Evolutionary conservation across 1,140 invertebrate genomes (phyloP).

Genomic region (Wiebesia pumilae): DNA sequence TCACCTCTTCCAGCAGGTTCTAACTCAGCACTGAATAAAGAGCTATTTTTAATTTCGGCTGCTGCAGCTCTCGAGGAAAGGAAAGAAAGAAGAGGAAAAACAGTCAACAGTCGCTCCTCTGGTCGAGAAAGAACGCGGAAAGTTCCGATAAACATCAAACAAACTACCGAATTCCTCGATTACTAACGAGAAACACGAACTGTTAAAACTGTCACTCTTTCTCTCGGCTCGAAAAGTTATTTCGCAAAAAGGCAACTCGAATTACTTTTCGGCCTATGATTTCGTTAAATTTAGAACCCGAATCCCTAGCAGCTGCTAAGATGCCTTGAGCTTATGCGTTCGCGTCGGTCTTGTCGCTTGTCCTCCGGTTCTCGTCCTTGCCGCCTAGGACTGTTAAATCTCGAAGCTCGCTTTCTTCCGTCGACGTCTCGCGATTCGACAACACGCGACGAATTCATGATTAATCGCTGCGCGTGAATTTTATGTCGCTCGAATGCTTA

Average conservation of each 20-base stretch:
- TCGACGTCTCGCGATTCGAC: not conserved
- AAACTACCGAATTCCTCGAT: constrained; percentile 18
- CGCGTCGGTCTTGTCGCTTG: not conserved
- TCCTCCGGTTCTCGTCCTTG: not conserved
- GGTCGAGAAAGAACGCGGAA: constrained; percentile 29
- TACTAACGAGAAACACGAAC: not conserved
- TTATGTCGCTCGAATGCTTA: constrained; percentile 38
- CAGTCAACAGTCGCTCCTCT: constrained; percentile 10
- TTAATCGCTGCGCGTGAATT: constrained; percentile 39
- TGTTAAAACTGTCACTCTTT: not conserved
- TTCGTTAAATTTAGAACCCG: too few species aligned
- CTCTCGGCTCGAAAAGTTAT: not conserved
- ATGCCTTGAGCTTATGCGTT: not conserved
- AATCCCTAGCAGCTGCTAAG: not conserved
- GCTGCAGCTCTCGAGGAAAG: constrained; percentile 1
- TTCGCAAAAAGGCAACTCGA: not conserved
- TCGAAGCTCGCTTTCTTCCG: not conserved
- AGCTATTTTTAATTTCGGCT: constrained; percentile 27
- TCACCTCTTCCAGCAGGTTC: constrained; percentile 5
- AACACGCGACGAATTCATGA: constrained; percentile 27
- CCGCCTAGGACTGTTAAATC: not conserved
- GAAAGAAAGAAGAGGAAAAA: too few species aligned
- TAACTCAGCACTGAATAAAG: constrained; percentile 15
- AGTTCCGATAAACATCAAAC: constrained; percentile 23
- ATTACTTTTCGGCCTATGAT: too few species aligned